phyloP scores from a whole-genome alignment of 2,797 vertebrate genomes.

The Mionectes olivaceus region DNA sequence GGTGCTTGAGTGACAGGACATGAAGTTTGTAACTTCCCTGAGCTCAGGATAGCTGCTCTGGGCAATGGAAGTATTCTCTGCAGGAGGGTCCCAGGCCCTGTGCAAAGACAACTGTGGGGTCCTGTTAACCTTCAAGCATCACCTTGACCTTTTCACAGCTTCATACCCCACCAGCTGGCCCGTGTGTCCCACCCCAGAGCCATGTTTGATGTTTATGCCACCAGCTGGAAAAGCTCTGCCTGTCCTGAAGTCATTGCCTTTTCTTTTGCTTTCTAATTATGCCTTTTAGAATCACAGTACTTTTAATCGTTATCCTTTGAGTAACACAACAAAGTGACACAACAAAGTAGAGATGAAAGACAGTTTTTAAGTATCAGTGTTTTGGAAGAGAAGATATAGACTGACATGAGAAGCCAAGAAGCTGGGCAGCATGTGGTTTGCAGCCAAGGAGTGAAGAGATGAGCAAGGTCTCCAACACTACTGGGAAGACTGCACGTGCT shows the following conservation, averaged over 20 bases:
- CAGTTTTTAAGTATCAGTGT: background rate
- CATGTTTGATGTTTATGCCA: background rate
- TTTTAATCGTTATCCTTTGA: background rate
- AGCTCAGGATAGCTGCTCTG: background rate
- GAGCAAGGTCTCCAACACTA: background rate
- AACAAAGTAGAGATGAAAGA: background rate
- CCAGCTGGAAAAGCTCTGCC: background rate
- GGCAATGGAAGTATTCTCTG: background rate
- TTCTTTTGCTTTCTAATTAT: constrained; percentile 10
- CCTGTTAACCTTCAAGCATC: background rate
- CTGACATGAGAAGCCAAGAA: background rate
- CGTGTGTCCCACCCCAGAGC: background rate
- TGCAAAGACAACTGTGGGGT: background rate
- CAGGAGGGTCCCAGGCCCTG: background rate
- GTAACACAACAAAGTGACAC: background rate
- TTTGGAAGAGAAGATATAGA: background rate
- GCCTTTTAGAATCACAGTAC: background rate
- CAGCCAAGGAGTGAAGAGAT: background rate
- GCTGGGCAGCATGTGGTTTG: rapidly evolving
- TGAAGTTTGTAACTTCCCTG: background rate
- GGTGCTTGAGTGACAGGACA: background rate
- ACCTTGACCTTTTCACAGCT: background rate
- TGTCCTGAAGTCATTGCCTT: background rate
- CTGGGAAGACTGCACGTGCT: background rate
- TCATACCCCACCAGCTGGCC: background rate